Evolutionary conservation across 2,888 invertebrate species (phyloP).

Genomic region (Orthosia cruda): DNA sequence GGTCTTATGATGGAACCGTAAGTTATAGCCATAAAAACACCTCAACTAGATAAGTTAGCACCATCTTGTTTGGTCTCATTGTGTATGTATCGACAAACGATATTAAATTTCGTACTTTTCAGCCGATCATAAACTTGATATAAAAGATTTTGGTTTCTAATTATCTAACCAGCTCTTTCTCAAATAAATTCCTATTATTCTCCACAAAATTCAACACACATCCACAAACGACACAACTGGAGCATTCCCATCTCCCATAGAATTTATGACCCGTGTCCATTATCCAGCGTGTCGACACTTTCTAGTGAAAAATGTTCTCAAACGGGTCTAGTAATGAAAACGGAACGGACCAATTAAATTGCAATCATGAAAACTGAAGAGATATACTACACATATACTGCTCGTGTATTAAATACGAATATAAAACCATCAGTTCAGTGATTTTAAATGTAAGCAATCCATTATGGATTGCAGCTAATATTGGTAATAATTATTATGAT

Average conservation of each 20-base stretch:
- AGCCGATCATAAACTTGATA: too few relatives aligned
- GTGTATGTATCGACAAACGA: too few relatives aligned
- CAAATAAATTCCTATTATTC: background rate
- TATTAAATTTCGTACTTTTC: too few relatives aligned
- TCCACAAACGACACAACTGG: background rate
- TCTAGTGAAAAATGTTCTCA: conserved; percentile 36
- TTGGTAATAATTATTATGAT: background rate
- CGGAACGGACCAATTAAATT: conserved; percentile 43
- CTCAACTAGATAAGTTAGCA: too few relatives aligned
- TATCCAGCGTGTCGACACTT: conserved; percentile 8
- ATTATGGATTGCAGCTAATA: too few relatives aligned
- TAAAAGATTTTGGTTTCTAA: too few relatives aligned
- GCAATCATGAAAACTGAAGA: conserved; percentile 38
- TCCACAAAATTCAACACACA: background rate
- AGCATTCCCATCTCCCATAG: background rate
- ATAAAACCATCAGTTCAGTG: conserved; percentile 6
- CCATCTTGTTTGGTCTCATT: too few relatives aligned
- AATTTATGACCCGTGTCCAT: conserved; percentile 7
- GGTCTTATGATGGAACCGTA: too few relatives aligned
- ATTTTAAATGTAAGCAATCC: too few relatives aligned
- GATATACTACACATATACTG: conserved; percentile 25
- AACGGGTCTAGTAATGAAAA: conserved; percentile 45
- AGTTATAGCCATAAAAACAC: too few relatives aligned
- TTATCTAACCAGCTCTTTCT: too few relatives aligned
- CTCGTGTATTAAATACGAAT: conserved; percentile 36